Evolutionary conservation across 2,888 invertebrate species (phyloP).

Genomic region (Dryadula phaetusa): DNA sequence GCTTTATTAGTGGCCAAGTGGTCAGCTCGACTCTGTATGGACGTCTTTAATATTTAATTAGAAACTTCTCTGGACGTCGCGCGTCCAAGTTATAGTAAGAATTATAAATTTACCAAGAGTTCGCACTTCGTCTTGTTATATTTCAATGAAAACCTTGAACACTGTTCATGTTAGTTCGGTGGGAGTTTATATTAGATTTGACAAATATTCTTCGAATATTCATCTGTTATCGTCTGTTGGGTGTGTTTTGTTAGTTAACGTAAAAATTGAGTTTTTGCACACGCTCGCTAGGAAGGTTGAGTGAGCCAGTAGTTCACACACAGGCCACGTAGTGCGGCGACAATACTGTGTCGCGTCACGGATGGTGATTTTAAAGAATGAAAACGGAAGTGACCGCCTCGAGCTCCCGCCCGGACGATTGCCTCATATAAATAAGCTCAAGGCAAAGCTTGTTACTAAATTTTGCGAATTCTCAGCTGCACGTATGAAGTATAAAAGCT

Average conservation of each 20-base stretch:
- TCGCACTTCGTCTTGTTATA: slow-evolving; percentile 58
- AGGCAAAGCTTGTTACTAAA: slow-evolving; percentile 32
- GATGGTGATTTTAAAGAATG: slow-evolving; percentile 65
- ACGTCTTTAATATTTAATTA: slow-evolving; percentile 74
- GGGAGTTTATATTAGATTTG: slow-evolving; percentile 11
- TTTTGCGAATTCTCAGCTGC: slow-evolving; percentile 39
- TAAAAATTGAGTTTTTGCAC: slow-evolving; percentile 17
- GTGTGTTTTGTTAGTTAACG: no score
- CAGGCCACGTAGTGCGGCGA: slow-evolving; percentile 67
- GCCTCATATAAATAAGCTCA: slow-evolving; percentile 54
- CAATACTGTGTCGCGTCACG: slow-evolving; percentile 73
- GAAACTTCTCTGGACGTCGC: slow-evolving; percentile 60
- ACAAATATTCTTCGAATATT: no score
- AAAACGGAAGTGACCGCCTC: slow-evolving; percentile 69
- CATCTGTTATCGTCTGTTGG: no score
- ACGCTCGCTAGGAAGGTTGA: not conserved
- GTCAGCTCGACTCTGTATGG: slow-evolving; percentile 53
- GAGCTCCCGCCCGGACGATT: slow-evolving; percentile 52
- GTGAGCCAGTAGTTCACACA: slow-evolving; percentile 44
- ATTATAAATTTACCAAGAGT: slow-evolving; percentile 65
- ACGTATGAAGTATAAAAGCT: slow-evolving; percentile 38
- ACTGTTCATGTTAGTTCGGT: slow-evolving; percentile 33
- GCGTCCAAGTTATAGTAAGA: slow-evolving; percentile 60
- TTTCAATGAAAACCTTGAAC: slow-evolving; percentile 51
- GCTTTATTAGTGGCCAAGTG: slow-evolving; percentile 7